A percentile compares a stretch with the other conserved stretches of the same genome.
phyloP scores from a whole-genome alignment of 2,888 invertebrate species.

The Drosophila mercatorum region DNA sequence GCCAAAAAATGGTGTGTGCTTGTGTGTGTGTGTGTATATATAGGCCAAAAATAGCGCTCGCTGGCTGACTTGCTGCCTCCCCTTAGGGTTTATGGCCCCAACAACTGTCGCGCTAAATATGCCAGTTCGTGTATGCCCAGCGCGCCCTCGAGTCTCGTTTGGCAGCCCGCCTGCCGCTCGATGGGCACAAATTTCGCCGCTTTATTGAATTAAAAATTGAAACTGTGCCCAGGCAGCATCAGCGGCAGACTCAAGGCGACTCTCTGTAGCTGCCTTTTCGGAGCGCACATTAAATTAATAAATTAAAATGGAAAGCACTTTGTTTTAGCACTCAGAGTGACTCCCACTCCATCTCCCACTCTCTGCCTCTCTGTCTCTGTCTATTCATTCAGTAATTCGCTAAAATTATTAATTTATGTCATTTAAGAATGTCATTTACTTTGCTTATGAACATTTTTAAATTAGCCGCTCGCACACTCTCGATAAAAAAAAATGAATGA shows the following conservation, averaged over 20 bases:
- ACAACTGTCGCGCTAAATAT: conserved; percentile 74
- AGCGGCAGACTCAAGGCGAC: conserved; percentile 3
- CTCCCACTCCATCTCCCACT: neutral
- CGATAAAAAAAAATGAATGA: conserved; percentile 39
- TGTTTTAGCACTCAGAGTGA: conserved; percentile 64
- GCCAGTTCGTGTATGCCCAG: conserved; percentile 7
- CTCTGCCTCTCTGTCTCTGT: neutral
- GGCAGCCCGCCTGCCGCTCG: conserved; percentile 30
- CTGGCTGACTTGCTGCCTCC: conserved; percentile 7
- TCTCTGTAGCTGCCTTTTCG: conserved; percentile 21
- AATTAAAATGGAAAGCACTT: conserved; percentile 80
- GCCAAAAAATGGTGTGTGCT: conserved; percentile 9
- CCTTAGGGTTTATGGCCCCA: conserved; percentile 64
- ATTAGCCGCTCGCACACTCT: conserved; percentile 52
- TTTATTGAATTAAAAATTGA: conserved; percentile 79
- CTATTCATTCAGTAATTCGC: conserved; percentile 20
- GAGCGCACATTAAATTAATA: conserved; percentile 76
- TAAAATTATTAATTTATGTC: conserved; percentile 76
- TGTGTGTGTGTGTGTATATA: neutral
- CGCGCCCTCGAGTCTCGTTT: conserved; percentile 15
- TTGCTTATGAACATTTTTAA: conserved; percentile 66
- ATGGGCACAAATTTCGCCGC: conserved; percentile 65
- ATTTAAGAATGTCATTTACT: conserved; percentile 71
- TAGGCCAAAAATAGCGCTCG: conserved; percentile 55
- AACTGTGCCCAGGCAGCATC: conserved; percentile 42